Base-by-base conservation (phyloP, 2,888 invertebrate species). In the Listrodromus nycthemerus region DNA sequence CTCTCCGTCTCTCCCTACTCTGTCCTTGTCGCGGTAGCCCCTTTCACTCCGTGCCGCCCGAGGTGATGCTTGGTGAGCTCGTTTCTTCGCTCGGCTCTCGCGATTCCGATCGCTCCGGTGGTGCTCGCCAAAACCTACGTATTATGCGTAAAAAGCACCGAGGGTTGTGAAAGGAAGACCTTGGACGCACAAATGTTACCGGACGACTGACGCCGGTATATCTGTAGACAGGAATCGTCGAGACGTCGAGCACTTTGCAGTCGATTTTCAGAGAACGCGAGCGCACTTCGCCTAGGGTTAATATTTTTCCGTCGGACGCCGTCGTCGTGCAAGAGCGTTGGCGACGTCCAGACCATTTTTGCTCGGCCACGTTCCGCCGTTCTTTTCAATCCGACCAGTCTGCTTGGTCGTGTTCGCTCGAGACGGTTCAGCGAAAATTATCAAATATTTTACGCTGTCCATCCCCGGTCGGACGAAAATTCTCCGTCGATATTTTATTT, bases 41-140 rank as follows among this genome's bases (percentile, higher is more conserved):
- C 80, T 71, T 84, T 85, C 82, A 85, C 84, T 84, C 79, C 55
- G 79, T 66, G n/a, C 27, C 19, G 33, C 75, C 41, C 65, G 75
- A 61, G 76, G 73, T 74, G 76, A 61, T 74, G 73, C 73, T 71
- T 27, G 70, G 70, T 83, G 77, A 52, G 81, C 77, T 83, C 80
- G 78, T 73, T 80, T 63, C 67, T 78, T 55, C 52, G 65, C 79
- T 41, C 41, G 52, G 48, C 70, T 65, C 65, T 71, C 65, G 37
- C 52, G 37, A 71, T 65, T 33, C 50, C 52, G 48, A 69, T 58
- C 67, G 67, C 58, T 30, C 67, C 48, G 67, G 67, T 58, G 67
- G 52, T 27, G 58, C 33, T 21, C 33, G 41, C 61, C 55, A 13
- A 24, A 19, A 19, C 27, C 65, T 75, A 66, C 37, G 41, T 67